These are phyloP conservation scores for Lophura nycthemera DNA, from an alignment of 2,113 vertebrate species.

Conservation along the genomic window DNA sequence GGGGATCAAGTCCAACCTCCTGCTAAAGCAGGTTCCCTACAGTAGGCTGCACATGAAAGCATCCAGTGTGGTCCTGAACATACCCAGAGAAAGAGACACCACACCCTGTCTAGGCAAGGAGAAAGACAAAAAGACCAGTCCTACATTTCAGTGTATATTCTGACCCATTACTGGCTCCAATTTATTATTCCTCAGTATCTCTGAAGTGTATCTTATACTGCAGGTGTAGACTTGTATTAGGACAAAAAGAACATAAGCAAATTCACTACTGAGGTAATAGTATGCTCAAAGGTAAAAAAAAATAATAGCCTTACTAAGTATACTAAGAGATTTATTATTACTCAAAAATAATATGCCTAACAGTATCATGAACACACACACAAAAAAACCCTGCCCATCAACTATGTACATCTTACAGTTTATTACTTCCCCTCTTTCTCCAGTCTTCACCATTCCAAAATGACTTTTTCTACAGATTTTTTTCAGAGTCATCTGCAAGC, in stretches of 20 bases:
- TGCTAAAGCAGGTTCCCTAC: too few relatives aligned
- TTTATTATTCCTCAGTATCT: not conserved
- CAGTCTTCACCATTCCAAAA: not conserved
- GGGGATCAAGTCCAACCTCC: too few relatives aligned
- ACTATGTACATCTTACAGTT: not conserved
- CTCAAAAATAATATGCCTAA: not conserved
- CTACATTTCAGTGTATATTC: not conserved
- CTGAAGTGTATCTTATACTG: not conserved
- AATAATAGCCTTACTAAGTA: not conserved
- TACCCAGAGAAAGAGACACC: too few relatives aligned
- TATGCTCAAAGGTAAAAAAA: not conserved
- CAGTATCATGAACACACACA: not conserved
- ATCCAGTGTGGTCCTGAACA: too few relatives aligned
- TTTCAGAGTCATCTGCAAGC: not conserved
- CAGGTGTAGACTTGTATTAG: not conserved
- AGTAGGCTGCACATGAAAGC: too few relatives aligned
- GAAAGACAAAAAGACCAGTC: not conserved
- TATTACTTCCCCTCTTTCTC: not conserved
- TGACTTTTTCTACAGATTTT: not conserved
- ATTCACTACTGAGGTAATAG: not conserved
- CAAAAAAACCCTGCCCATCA: not conserved
- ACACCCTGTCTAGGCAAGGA: too few relatives aligned
- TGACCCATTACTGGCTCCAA: not conserved
- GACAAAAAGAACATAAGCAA: not conserved
- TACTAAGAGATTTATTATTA: not conserved